phyloP scores from a whole-genome alignment of 2,113 vertebrate genomes.

The Poeciliopsis occidentalis region DNA sequence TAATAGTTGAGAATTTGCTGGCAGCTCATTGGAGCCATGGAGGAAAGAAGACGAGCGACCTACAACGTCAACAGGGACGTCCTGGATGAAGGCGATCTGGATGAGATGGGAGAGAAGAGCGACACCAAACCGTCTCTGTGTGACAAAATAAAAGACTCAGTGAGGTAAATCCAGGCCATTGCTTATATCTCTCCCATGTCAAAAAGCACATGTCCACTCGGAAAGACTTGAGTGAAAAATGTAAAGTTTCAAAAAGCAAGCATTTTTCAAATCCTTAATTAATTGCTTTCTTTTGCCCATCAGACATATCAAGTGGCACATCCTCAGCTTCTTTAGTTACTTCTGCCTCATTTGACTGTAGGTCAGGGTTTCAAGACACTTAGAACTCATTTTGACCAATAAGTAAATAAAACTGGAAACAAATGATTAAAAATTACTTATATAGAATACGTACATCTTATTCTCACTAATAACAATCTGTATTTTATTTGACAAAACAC shows the following conservation, averaged over 20 bases:
- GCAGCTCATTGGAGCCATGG: slow-evolving; percentile 30
- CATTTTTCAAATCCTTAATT: background rate
- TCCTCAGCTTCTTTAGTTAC: background rate
- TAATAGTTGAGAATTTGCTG: background rate
- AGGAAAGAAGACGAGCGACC: slow-evolving; percentile 37
- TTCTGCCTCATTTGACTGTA: no score
- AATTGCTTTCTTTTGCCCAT: background rate
- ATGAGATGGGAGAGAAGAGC: slow-evolving; percentile 65
- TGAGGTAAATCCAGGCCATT: slow-evolving; percentile 64
- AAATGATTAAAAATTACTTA: no score
- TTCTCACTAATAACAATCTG: no score
- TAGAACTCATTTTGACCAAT: no score
- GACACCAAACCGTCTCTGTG: slow-evolving; percentile 44
- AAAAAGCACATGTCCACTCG: background rate
- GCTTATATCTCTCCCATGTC: background rate
- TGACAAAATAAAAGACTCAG: slow-evolving; percentile 65
- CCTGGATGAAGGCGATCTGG: slow-evolving; percentile 73
- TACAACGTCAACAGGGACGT: slow-evolving; percentile 70
- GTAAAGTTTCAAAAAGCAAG: background rate
- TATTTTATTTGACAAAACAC: no score
- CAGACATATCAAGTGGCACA: background rate
- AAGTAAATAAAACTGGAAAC: no score
- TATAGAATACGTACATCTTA: no score
- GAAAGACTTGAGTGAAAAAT: background rate
- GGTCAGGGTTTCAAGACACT: no score